phyloP scores from a whole-genome alignment of 2,888 invertebrate genomes.

The Kuschelorhynchus macadamiae region DNA sequence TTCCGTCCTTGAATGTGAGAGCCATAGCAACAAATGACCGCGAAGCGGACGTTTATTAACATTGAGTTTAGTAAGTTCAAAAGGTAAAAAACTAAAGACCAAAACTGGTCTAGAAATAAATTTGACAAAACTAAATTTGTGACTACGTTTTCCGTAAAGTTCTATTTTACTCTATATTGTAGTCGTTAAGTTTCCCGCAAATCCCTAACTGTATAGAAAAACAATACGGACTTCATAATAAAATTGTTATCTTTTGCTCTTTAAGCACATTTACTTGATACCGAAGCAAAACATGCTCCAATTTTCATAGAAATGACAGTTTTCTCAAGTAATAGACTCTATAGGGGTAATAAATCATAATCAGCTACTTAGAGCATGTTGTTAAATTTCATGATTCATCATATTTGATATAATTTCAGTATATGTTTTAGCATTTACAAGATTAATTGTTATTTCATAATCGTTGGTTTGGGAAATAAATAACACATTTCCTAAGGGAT shows the following conservation, averaged over 20 bases:
- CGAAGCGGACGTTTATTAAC: too few species aligned
- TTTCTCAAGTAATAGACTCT: constrained; percentile 37
- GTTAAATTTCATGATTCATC: constrained; percentile 52
- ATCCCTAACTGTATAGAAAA: too few species aligned
- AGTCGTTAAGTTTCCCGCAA: too few species aligned
- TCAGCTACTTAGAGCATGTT: constrained; percentile 48
- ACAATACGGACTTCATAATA: constrained; percentile 11
- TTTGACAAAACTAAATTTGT: neutral
- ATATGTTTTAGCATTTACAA: constrained; percentile 44
- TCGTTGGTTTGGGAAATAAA: constrained; percentile 25
- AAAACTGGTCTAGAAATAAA: too few species aligned
- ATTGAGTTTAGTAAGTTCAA: too few species aligned
- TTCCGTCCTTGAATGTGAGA: too few species aligned
- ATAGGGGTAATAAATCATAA: constrained; percentile 49
- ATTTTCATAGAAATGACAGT: constrained; percentile 38
- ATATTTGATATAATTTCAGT: constrained; percentile 49
- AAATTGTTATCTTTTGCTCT: constrained; percentile 14
- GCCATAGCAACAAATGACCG: too few species aligned
- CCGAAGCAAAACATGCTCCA: constrained; percentile 8
- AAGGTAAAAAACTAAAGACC: neutral
- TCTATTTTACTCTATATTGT: too few species aligned
- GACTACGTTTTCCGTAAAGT: too few species aligned
- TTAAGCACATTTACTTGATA: constrained; percentile 13
- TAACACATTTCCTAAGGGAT: too few species aligned
- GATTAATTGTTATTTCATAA: constrained; percentile 46